phyloP scores from a whole-genome alignment of 2,113 vertebrate genomes.

The Hippolais icterina region DNA sequence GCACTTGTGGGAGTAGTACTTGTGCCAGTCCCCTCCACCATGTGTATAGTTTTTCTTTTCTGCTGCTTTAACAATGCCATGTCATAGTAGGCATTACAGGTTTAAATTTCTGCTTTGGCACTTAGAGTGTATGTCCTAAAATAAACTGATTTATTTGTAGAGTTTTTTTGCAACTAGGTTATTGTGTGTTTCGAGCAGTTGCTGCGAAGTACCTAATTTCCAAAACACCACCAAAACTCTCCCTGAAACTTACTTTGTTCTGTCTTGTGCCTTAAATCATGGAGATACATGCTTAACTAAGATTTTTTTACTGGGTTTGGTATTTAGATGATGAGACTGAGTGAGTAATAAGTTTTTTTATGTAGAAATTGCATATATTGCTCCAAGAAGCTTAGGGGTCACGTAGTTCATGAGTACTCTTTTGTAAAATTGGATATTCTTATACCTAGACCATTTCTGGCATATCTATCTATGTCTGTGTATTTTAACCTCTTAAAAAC shows the following conservation, averaged over 20 bases:
- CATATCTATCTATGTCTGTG: background rate
- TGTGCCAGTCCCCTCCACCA: background rate
- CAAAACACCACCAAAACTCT: background rate
- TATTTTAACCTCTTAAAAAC: background rate
- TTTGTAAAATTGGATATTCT: background rate
- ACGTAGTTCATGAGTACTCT: background rate
- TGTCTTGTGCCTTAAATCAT: background rate
- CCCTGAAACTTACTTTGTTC: background rate
- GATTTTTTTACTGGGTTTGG: slow-evolving; percentile 1
- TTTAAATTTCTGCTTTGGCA: background rate
- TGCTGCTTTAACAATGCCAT: background rate
- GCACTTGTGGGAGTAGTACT: background rate
- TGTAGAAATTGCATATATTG: background rate
- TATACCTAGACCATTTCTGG: background rate
- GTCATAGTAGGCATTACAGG: background rate
- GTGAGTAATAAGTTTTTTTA: slow-evolving; percentile 11
- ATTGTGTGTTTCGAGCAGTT: background rate
- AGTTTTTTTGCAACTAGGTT: background rate
- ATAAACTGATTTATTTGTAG: background rate
- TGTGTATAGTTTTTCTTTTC: rapidly evolving
- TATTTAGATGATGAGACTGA: slow-evolving; percentile 26
- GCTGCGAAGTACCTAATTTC: background rate
- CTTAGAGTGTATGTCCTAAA: background rate
- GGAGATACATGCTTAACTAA: background rate
- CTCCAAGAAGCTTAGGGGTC: background rate